Percentiles rank a stretch among this genome's conserved stretches.
phyloP scores from a whole-genome alignment of 2,797 vertebrate genomes.

The Iguana delicatissima region DNA sequence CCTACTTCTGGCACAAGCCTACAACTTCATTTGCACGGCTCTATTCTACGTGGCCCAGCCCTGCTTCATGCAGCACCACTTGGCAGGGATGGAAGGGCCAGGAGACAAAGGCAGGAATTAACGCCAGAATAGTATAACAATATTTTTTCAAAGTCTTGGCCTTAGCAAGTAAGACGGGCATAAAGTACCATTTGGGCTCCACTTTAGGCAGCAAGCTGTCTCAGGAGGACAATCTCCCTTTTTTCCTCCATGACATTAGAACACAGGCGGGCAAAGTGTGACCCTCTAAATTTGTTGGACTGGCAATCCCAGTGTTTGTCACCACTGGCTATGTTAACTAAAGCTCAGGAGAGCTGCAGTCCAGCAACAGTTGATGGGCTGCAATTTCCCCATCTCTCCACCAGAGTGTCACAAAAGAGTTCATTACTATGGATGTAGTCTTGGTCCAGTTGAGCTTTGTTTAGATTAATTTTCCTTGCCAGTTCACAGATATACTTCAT shows the following conservation, averaged over 20 bases:
- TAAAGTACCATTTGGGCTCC: neutral
- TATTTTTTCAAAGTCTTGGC: neutral
- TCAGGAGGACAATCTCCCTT: neutral
- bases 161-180: neutral
- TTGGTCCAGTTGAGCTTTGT: neutral
- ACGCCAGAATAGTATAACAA: neutral
- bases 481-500: neutral
- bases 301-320: too few relatives aligned
- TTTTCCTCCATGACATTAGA: neutral
- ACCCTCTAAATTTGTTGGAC: too few relatives aligned
- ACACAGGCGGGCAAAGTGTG: neutral
- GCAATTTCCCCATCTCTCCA: too few relatives aligned
- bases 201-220: neutral
- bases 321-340: too few relatives aligned
- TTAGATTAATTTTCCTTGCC: neutral
- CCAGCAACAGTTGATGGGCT: too few relatives aligned
- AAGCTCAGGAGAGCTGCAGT: too few relatives aligned
- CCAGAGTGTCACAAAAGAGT: neutral
- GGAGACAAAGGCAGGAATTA: neutral
- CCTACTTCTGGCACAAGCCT: neutral
- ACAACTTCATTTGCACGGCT: neutral
- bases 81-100: neutral
- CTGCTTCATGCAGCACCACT: neutral
- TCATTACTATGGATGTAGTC: neutral
- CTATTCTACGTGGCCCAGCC: neutral